A percentile compares a stretch with the other conserved stretches of the same genome.
These are phyloP conservation scores for Myiozetetes cayanensis DNA, from an alignment of 2,113 vertebrate species.

Conservation along the genomic window DNA sequence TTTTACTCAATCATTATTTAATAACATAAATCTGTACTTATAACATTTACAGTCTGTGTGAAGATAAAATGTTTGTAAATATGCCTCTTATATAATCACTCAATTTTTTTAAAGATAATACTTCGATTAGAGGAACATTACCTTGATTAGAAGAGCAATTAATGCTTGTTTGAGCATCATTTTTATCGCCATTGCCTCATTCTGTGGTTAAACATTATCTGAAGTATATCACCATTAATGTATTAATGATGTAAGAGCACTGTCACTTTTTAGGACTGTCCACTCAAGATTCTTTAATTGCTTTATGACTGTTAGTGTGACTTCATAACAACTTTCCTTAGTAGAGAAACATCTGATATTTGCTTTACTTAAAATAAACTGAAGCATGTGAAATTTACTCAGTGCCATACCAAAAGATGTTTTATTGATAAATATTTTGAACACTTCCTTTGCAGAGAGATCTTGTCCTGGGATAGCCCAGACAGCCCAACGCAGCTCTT, in stretches of 20 bases:
- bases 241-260: not conserved
- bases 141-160: not conserved
- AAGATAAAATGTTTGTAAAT: not conserved
- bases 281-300: conserved; percentile 2
- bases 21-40: not conserved
- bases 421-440: not conserved
- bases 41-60: not conserved
- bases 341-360: not conserved
- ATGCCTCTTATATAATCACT: not conserved
- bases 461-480: not conserved
- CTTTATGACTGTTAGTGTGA: conserved; percentile 7
- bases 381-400: not conserved
- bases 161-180: not conserved
- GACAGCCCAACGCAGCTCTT: not conserved
- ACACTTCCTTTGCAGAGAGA: not conserved
- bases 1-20: not conserved
- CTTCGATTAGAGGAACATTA: not conserved
- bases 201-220: conserved; percentile 29
- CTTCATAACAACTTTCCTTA: not conserved
- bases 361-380: not conserved
- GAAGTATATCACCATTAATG: not conserved
- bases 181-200: not conserved
- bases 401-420: not conserved
- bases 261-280: not conserved
- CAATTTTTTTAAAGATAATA: not conserved